phyloP scores from a whole-genome alignment of 1,140 invertebrate species.

The Listronotus bonariensis region DNA sequence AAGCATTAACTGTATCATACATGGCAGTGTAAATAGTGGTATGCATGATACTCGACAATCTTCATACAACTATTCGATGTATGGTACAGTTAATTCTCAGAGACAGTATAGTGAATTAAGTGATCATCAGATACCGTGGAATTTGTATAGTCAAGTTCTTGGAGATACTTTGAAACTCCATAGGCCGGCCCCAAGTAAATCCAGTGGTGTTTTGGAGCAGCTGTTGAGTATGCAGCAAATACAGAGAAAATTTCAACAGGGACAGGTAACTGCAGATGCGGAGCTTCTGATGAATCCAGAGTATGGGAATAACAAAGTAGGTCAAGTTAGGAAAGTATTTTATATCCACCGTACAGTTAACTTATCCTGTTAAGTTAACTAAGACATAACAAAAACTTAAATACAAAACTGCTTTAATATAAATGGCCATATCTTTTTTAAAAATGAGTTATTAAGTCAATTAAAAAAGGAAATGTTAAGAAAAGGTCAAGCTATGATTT shows the following conservation, averaged over 20 bases:
- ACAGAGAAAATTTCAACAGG: slow-evolving; percentile 53
- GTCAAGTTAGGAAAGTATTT: slow-evolving; percentile 59
- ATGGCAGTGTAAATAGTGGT: slow-evolving; percentile 11
- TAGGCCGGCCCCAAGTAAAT: slow-evolving; percentile 52
- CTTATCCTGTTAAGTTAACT: no score
- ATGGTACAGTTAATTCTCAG: slow-evolving; percentile 10
- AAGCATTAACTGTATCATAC: not conserved
- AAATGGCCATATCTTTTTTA: no score
- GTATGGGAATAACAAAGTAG: slow-evolving; percentile 54
- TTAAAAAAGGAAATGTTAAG: no score
- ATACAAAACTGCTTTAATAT: no score
- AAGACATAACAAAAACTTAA: no score
- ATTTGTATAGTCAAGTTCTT: slow-evolving; percentile 52
- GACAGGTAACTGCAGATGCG: slow-evolving; percentile 54
- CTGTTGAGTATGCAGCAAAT: slow-evolving; percentile 55
- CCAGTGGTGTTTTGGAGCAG: slow-evolving; percentile 40
- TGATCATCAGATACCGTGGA: slow-evolving; percentile 51
- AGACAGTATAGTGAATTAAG: slow-evolving; percentile 50
- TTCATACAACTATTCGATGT: slow-evolving; percentile 9
- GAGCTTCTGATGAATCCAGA: slow-evolving; percentile 56
- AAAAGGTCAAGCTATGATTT: no score
- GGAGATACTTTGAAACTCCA: slow-evolving; percentile 50
- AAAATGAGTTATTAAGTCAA: no score
- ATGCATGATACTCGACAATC: not conserved
- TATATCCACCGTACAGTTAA: no score